These are phyloP conservation scores for Homarus gammarus DNA, from an alignment of 2,888 invertebrate species.

Conservation along the genomic window DNA sequence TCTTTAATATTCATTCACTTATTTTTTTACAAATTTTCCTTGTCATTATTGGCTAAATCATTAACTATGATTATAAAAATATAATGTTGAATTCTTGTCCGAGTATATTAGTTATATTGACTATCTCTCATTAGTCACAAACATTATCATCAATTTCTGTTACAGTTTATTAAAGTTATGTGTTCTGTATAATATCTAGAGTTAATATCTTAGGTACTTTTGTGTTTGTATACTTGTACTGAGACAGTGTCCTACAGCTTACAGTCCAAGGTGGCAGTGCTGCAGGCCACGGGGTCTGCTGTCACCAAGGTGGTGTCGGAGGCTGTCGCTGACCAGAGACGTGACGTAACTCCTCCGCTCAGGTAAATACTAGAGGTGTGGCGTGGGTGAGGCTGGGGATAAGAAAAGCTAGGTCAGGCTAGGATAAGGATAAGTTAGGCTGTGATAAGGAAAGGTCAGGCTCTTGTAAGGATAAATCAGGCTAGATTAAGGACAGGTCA, in stretches of 20 bases:
- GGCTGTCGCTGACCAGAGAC: not conserved
- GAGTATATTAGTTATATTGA: no score
- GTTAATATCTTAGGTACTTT: not conserved
- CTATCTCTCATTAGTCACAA: no score
- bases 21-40: no score
- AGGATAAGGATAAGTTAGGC: no score
- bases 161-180: not conserved
- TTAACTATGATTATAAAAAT: no score
- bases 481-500: no score
- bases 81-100: no score
- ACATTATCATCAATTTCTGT: no score
- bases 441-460: no score
- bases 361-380: not conserved
- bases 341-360: not conserved
- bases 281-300: constrained; percentile 30
- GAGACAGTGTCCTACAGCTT: not conserved
- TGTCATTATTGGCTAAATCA: no score
- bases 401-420: not conserved
- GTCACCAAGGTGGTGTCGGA: constrained; percentile 3
- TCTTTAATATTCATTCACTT: no score
- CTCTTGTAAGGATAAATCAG: no score
- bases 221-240: not conserved
- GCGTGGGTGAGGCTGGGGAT: not conserved
- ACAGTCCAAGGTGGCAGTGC: constrained; percentile 33
- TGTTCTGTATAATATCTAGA: not conserved